Conservation (phyloP, 2,888 invertebrate species). For the Ellobium chinense region DNA sequence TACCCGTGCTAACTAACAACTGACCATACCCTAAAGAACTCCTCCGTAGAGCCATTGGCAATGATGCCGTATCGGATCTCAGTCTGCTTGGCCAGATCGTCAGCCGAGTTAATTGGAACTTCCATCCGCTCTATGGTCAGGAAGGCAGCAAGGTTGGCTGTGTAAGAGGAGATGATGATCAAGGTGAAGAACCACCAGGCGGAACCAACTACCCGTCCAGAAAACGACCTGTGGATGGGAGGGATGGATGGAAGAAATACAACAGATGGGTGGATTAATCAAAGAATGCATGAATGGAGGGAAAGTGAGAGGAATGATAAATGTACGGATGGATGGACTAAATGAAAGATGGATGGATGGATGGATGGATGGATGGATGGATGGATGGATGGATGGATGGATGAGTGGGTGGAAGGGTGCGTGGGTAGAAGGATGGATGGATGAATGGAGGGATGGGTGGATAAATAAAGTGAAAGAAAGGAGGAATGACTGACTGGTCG, state of each 20-base stretch:
- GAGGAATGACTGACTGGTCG: not conserved
- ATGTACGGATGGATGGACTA: not conserved
- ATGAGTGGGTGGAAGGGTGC: not conserved
- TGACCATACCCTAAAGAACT: slow-evolving; percentile 89
- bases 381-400: not conserved
- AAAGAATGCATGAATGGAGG: not conserved
- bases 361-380: not conserved
- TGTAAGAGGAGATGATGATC: slow-evolving; percentile 76
- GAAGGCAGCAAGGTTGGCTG: slow-evolving; percentile 76
- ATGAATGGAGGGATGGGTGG: not conserved
- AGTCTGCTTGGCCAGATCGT: slow-evolving; percentile 97
- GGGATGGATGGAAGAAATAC: not conserved
- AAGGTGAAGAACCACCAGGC: slow-evolving; percentile 78
- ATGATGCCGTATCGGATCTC: slow-evolving; percentile 97
- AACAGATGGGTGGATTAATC: not conserved
- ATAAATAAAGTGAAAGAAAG: not conserved
- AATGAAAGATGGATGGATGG: not conserved
- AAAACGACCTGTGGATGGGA: slow-evolving; percentile 70
- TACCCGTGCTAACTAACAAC: too few relatives aligned
- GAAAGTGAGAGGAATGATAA: too few relatives aligned
- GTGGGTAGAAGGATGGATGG: not conserved
- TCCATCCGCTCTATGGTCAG: slow-evolving; percentile 74
- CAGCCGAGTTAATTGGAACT: slow-evolving; percentile 92
- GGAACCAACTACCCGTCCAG: slow-evolving; percentile 77
- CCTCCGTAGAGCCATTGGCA: slow-evolving; percentile 93